A percentile compares a stretch with the other conserved stretches of the same genome.
Evolutionary conservation across 2,113 vertebrate species (phyloP).

Genomic region (Mus spicilegus): DNA sequence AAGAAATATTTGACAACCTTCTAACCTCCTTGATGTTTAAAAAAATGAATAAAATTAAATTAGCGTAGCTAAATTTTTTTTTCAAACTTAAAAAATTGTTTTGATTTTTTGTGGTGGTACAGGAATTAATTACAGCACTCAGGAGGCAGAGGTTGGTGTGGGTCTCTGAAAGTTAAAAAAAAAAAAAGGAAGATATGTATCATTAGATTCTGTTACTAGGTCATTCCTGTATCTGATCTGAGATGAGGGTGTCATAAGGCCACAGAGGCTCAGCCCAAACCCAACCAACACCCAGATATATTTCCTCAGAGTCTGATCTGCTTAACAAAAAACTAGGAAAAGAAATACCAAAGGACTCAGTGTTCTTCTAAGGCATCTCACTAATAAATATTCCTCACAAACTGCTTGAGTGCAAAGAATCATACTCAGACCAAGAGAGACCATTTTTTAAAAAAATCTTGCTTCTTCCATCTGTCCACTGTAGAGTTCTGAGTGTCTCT

Average conservation of each 20-base stretch:
- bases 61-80: too few species aligned
- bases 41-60: too few species aligned
- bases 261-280: constrained; percentile 8
- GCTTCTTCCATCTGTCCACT: constrained; percentile 1
- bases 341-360: background rate
- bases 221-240: constrained; percentile 36
- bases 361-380: constrained; percentile 28
- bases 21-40: too few species aligned
- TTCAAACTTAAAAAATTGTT: too few species aligned
- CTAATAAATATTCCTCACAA: constrained; percentile 16
- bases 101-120: too few species aligned
- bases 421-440: constrained; percentile 35
- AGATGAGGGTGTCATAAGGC: background rate
- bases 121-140: too few species aligned
- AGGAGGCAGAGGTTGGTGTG: too few species aligned
- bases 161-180: too few species aligned
- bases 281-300: background rate
- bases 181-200: constrained; percentile 1
- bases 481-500: background rate
- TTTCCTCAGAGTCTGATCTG: background rate
- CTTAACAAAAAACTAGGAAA: constrained; percentile 17
- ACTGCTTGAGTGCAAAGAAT: background rate
- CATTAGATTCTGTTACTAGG: background rate
- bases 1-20: too few species aligned
- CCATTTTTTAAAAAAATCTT: background rate